phyloP scores from a whole-genome alignment of 2,888 invertebrate species.

The Automeris io region DNA sequence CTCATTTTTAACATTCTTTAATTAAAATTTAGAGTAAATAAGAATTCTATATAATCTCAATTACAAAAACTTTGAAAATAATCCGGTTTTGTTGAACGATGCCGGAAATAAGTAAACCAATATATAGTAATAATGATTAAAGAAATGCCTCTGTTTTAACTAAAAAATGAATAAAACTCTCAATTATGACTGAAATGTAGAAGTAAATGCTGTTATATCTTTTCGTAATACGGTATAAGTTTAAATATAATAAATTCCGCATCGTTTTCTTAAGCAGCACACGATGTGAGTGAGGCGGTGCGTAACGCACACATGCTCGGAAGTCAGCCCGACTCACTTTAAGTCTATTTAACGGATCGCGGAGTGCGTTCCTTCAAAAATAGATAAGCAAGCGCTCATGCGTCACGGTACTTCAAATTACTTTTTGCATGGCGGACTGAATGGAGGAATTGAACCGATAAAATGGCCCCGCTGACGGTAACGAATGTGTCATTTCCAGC shows the following conservation, averaged over 20 bases:
- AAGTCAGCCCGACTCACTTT: conserved; percentile 60
- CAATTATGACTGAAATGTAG: no score
- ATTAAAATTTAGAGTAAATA: no score
- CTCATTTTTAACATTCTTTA: no score
- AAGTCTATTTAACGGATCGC: conserved; percentile 68
- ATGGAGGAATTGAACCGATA: conserved; percentile 65
- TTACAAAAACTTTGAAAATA: no score
- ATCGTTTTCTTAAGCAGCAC: conserved; percentile 40
- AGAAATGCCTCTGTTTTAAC: no score
- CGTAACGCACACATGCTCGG: conserved; percentile 60
- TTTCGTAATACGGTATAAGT: conserved; percentile 16
- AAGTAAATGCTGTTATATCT: neutral
- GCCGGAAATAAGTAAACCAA: no score
- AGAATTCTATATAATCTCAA: no score
- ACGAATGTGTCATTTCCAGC: conserved; percentile 67
- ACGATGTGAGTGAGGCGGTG: conserved; percentile 51
- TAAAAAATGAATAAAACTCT: no score
- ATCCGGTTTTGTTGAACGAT: no score
- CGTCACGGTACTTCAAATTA: conserved; percentile 66
- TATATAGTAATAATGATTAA: no score
- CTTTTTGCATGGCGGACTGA: conserved; percentile 66
- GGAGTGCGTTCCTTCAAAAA: conserved; percentile 62
- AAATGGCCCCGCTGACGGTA: conserved; percentile 58
- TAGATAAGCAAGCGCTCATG: conserved; percentile 62
- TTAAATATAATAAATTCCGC: conserved; percentile 38